Evolutionary conservation across 2,888 invertebrate genomes (phyloP), one percentile per base, ranked within the genome.

Genomic region (Monoplex corrugatus): DNA sequence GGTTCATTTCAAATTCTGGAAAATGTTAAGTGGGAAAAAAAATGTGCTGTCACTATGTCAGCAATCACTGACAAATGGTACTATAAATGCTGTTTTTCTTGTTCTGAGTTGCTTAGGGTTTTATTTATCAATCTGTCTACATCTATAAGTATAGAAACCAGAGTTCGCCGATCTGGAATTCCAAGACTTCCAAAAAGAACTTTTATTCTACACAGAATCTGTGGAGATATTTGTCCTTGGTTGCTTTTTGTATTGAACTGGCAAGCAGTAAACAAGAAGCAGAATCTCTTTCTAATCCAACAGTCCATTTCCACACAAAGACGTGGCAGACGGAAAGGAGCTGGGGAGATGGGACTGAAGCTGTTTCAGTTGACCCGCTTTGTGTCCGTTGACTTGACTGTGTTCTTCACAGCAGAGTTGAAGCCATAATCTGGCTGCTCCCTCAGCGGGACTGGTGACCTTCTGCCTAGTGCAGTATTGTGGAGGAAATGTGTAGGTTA

Each of bases 371-470:
- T 75, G 75, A 75, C 16, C 75, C 16, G 38, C 38, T 68, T 16
- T 80, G 78, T 80, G 78, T 43, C 8, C 78, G 28, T 40, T 80
- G n/a, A n/a, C n/a, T n/a, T n/a, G n/a, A n/a, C n/a, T n/a, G 57
- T 10, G 57, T 57, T 57, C 19, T 28, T 57, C 19, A 28, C 19
- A 57, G 57, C 57, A 23, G 57, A 23, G 57, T 57, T 57, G 28
- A 28, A 28, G 57, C 16, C 16, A 57, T 16, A 57, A 57, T 57
- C 2, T 57, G 57, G 16, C 19, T 50, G 50, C 8, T 68, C 28
- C 28, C 28, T 28, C 63, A 28, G 28, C 63, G n/a, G 63, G 63
- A 68, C 63, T 68, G 16, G n/a, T 50, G 5, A 5, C 32, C 35
- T 19, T 32, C 10, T 75, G 75, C 75, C 19, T 8, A 19, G 38